Conservation (phyloP, 37 sponge, comb jelly and placozoan species). For the Beroe forskalii region DNA sequence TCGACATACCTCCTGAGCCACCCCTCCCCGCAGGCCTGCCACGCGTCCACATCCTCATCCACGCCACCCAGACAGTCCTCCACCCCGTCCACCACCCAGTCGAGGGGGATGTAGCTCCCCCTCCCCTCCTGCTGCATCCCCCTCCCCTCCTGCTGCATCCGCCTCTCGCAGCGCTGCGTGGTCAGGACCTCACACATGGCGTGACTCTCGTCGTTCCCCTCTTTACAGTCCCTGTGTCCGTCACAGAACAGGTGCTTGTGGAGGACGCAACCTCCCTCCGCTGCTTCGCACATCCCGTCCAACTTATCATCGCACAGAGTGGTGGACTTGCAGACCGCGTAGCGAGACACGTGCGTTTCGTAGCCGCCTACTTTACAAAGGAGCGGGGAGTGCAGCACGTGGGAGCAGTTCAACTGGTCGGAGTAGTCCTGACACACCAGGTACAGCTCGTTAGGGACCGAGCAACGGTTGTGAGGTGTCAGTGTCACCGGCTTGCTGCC, state of each 20-base stretch:
- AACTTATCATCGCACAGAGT: background rate
- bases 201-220: background rate
- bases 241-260: conserved; percentile 49
- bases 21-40: no score
- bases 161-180: background rate
- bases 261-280: conserved; percentile 22
- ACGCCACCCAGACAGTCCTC: conserved; percentile 1
- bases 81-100: conserved; percentile 22
- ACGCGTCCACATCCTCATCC: conserved; percentile 6
- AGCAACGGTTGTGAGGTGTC: background rate
- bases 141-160: no score
- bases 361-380: conserved; percentile 25
- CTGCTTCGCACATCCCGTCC: background rate
- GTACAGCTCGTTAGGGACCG: background rate
- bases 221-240: background rate
- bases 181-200: background rate
- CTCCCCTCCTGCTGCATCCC: no score
- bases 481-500: background rate
- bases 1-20: no score
- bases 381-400: background rate
- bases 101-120: conserved; percentile 1
- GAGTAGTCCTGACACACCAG: conserved; percentile 13
- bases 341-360: background rate
- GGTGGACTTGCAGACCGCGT: background rate
- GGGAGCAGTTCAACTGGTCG: conserved; percentile 25